Percentiles rank a stretch among this genome's conserved stretches.
These are phyloP conservation scores for Acanthosepion lycidas DNA, from an alignment of 2,888 invertebrate species.

Conservation along the genomic window DNA sequence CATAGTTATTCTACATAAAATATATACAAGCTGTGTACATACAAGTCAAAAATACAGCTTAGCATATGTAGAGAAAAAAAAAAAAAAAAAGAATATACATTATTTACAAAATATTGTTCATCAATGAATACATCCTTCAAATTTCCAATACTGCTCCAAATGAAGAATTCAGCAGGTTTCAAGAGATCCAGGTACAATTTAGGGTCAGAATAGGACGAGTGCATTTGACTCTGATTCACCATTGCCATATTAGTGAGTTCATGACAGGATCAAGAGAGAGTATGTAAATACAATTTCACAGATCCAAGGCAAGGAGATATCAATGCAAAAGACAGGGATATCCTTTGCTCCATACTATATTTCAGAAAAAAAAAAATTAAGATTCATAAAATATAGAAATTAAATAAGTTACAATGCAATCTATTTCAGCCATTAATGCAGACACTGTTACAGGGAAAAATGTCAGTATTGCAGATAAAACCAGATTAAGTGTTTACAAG, in stretches of 20 bases:
- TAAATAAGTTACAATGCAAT: neutral
- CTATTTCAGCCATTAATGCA: neutral
- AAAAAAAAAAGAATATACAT: neutral
- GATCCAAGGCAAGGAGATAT: neutral
- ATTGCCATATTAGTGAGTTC: neutral
- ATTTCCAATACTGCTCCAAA: slow-evolving; percentile 39
- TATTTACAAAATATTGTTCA: slow-evolving; percentile 35
- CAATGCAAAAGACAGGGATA: neutral
- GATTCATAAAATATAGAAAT: neutral
- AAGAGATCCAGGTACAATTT: slow-evolving; percentile 36
- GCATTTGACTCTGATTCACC: neutral
- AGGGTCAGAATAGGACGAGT: neutral
- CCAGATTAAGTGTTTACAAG: slow-evolving; percentile 37
- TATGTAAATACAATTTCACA: neutral
- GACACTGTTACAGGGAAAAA: neutral
- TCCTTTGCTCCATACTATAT: neutral
- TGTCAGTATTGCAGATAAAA: slow-evolving; percentile 4
- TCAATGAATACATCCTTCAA: neutral
- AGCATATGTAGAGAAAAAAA: neutral
- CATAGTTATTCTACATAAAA: neutral
- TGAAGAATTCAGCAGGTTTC: slow-evolving; percentile 45
- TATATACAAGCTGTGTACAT: neutral
- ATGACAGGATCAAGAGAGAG: neutral
- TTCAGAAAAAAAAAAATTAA: too few relatives aligned
- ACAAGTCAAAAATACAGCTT: neutral